Evolutionary conservation across 2,797 vertebrate species (phyloP).

Genomic region (Glyptemys insculpta): DNA sequence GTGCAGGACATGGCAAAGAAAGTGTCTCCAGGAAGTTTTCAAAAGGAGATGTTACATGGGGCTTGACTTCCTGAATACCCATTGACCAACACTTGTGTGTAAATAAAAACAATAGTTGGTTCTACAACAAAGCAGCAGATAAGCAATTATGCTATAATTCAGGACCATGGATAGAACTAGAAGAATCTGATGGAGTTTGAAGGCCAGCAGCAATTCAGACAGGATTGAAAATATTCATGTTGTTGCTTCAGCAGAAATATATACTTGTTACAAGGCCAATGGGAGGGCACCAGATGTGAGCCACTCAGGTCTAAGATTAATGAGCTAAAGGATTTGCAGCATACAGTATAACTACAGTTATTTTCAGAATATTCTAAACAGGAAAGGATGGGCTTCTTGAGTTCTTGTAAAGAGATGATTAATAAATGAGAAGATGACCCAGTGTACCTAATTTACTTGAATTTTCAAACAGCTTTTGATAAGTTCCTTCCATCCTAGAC

Average conservation of each 20-base stretch:
- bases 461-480: not conserved
- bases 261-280: not conserved
- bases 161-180: not conserved
- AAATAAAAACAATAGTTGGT: not conserved
- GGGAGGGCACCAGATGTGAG: not conserved
- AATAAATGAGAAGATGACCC: not conserved
- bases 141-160: not conserved
- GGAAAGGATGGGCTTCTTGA: not conserved
- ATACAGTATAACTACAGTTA: rapidly evolving
- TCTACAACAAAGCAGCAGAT: not conserved
- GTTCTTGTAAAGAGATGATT: not conserved
- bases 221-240: not conserved
- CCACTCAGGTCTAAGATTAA: rapidly evolving
- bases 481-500: not conserved
- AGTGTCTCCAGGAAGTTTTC: not conserved
- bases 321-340: rapidly evolving
- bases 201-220: not conserved
- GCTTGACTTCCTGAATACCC: not conserved
- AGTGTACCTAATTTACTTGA: not conserved
- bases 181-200: not conserved
- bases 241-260: not conserved
- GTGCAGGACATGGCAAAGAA: not conserved
- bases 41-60: not conserved
- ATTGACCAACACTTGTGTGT: not conserved
- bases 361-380: rapidly evolving